These are phyloP conservation scores for Crypturellus tataupa DNA, from an alignment of 2,797 vertebrate species.

Conservation along the genomic window DNA sequence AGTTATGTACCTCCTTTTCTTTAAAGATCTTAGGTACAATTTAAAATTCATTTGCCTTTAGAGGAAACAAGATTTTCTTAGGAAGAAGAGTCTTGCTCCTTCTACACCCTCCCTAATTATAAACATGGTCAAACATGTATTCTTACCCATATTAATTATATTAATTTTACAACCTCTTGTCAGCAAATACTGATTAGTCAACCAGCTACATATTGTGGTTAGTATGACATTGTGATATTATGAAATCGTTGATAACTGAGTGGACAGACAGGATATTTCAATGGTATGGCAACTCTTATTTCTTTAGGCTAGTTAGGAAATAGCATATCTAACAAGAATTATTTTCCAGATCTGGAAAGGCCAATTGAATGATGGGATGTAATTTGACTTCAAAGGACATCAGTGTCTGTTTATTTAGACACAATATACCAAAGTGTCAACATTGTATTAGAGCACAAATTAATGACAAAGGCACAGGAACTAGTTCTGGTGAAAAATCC, in stretches of 20 bases:
- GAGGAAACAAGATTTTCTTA: not conserved
- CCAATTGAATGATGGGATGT: not conserved
- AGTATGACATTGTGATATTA: not conserved
- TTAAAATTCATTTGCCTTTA: not conserved
- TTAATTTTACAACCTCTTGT: not conserved
- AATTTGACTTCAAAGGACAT: not conserved
- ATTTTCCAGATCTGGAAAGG: not conserved
- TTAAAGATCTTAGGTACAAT: not conserved
- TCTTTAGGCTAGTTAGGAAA: slow-evolving; percentile 9
- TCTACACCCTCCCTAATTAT: not conserved
- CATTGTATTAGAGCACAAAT: not conserved
- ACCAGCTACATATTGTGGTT: not conserved
- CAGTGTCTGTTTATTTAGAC: not conserved
- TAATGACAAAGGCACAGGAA: not conserved
- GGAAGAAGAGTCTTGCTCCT: not conserved
- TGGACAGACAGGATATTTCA: not conserved
- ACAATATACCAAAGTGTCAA: not conserved
- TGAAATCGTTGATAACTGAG: not conserved
- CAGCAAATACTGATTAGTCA: not conserved
- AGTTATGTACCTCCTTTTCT: not conserved
- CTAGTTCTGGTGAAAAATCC: not conserved
- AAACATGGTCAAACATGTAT: not conserved
- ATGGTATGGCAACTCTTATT: not conserved
- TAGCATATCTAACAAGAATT: not conserved
- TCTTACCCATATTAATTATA: not conserved